Percentiles rank a stretch among this genome's conserved stretches.
These are phyloP conservation scores for Artibeus jamaicensis DNA, from an alignment of 2,797 vertebrate species.

Conservation along the genomic window DNA sequence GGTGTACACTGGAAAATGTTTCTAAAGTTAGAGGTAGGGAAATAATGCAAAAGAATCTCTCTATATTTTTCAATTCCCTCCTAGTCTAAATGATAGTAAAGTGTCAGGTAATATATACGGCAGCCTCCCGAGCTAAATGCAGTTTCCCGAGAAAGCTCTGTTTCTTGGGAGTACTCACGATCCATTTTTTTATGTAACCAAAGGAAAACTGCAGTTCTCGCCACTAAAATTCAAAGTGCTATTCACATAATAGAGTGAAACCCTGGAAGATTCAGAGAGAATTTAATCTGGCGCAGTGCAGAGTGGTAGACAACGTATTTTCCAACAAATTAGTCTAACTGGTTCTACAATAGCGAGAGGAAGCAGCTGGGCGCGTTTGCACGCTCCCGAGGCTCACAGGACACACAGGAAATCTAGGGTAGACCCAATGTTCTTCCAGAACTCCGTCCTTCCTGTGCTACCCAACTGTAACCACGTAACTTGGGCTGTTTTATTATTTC, in stretches of 20 bases:
- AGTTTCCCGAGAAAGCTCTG: background rate
- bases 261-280: slow-evolving; percentile 48
- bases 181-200: background rate
- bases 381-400: slow-evolving; percentile 2
- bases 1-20: background rate
- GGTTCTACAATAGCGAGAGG: slow-evolving; percentile 53
- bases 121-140: background rate
- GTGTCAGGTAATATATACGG: background rate
- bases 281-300: slow-evolving; percentile 35
- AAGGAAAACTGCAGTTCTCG: background rate
- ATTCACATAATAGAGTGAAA: background rate
- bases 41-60: background rate
- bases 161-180: slow-evolving; percentile 1
- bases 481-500: slow-evolving; percentile 18
- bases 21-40: background rate
- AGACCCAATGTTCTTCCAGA: slow-evolving; percentile 41
- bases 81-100: background rate
- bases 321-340: slow-evolving; percentile 74
- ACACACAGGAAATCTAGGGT: slow-evolving; percentile 32
- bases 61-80: background rate
- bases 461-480: slow-evolving; percentile 26
- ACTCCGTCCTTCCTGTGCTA: background rate
- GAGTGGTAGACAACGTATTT: slow-evolving; percentile 60
- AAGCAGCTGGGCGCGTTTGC: slow-evolving; percentile 42
- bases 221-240: slow-evolving; percentile 48